Evolutionary conservation across 1,140 invertebrate genomes (phyloP).

Genomic region (Papilio polyxenes): DNA sequence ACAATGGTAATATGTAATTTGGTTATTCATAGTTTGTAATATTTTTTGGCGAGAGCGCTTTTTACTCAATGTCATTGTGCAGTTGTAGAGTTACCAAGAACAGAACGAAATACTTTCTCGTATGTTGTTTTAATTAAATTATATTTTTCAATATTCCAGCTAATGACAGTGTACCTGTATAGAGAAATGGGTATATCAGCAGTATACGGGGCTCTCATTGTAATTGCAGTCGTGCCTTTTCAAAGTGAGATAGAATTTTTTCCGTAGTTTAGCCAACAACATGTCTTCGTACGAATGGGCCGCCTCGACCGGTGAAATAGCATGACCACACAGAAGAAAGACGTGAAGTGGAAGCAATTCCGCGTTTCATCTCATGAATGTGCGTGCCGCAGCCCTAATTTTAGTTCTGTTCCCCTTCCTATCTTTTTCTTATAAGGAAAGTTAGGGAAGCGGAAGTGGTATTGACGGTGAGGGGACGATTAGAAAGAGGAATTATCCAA

Average conservation of each 20-base stretch:
- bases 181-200: conserved; percentile 69
- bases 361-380: too few species aligned
- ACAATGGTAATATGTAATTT: conserved; percentile 75
- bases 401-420: too few species aligned
- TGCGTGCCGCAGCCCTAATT: too few species aligned
- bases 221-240: conserved; percentile 69
- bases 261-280: too few species aligned
- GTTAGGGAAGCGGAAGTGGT: too few species aligned
- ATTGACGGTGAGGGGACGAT: too few species aligned
- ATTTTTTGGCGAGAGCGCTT: background rate
- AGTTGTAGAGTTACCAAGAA: background rate
- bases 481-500: too few species aligned
- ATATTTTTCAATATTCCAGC: conserved; percentile 44
- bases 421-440: too few species aligned
- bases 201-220: conserved; percentile 62
- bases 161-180: conserved; percentile 70
- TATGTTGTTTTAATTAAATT: background rate
- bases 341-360: too few species aligned
- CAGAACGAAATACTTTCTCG: background rate
- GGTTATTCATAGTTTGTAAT: conserved; percentile 45
- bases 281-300: too few species aligned
- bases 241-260: conserved; percentile 57
- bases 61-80: background rate
- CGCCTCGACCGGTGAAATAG: too few species aligned
- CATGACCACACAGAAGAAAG: too few species aligned